Evolutionary conservation across 1,140 invertebrate genomes (phyloP).

Genomic region (Nilaparvata lugens): DNA sequence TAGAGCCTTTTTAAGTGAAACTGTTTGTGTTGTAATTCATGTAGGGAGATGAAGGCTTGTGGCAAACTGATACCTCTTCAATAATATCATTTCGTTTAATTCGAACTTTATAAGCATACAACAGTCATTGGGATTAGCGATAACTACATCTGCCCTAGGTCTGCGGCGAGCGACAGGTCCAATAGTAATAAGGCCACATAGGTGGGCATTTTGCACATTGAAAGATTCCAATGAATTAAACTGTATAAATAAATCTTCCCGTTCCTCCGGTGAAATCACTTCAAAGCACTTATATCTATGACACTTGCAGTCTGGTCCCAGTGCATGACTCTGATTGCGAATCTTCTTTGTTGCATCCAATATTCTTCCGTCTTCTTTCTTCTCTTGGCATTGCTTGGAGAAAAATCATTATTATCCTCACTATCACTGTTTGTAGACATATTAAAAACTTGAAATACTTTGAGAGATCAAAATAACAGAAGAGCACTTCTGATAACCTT

Average conservation of each 20-base stretch:
- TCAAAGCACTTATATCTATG: constrained; percentile 16
- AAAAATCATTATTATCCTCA: too few relatives aligned
- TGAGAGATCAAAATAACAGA: too few relatives aligned
- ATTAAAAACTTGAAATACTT: too few relatives aligned
- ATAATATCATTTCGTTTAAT: background rate
- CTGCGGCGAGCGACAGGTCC: background rate
- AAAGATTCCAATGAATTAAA: background rate
- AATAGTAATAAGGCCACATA: constrained; percentile 11
- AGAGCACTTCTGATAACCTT: too few relatives aligned
- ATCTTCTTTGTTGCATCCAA: too few relatives aligned
- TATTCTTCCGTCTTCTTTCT: too few relatives aligned
- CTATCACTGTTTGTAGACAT: too few relatives aligned
- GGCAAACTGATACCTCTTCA: too few relatives aligned
- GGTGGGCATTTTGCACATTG: constrained; percentile 3
- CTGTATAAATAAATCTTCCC: background rate
- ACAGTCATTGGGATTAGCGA: background rate
- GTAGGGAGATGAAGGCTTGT: background rate
- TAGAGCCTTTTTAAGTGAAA: too few relatives aligned
- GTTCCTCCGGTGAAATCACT: constrained; percentile 7
- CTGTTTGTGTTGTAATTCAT: constrained; percentile 1
- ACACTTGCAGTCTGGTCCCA: too few relatives aligned
- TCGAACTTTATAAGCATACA: constrained; percentile 5
- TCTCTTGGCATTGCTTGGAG: too few relatives aligned
- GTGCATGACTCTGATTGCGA: too few relatives aligned
- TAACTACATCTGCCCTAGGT: background rate